phyloP scores from a whole-genome alignment of 53 echinoderm and acorn worm genomes.

The Echinometra lucunter region DNA sequence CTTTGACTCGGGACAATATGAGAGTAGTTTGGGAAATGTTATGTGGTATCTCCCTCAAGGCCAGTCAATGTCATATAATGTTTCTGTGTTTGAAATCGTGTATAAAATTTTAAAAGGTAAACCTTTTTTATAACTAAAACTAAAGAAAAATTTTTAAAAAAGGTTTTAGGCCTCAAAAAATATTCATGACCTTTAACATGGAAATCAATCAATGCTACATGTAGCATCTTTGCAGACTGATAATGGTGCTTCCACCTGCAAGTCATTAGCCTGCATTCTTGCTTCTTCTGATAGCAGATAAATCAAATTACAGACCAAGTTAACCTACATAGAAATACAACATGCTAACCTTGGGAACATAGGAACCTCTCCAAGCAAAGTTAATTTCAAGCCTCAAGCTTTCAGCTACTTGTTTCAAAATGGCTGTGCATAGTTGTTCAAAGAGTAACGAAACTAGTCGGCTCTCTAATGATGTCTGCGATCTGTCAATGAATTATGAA shows the following conservation, averaged over 20 bases:
- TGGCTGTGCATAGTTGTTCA: not conserved
- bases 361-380: not conserved
- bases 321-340: slow-evolving; percentile 17
- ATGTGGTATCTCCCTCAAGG: too few relatives aligned
- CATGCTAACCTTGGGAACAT: not conserved
- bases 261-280: not conserved
- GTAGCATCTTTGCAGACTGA: not conserved
- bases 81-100: too few relatives aligned
- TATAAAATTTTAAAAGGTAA: too few relatives aligned
- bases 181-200: not conserved
- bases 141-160: not conserved
- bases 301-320: not conserved
- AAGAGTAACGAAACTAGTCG: not conserved
- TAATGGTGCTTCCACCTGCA: not conserved
- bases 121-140: not conserved
- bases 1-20: too few relatives aligned
- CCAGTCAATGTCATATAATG: too few relatives aligned
- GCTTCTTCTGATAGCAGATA: not conserved
- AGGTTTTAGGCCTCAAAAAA: not conserved
- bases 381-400: not conserved
- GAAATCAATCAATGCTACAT: not conserved
- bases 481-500: not conserved
- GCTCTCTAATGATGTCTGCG: too few relatives aligned
- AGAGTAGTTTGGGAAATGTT: too few relatives aligned
- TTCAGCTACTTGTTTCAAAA: not conserved